Percentiles rank a stretch among this genome's conserved stretches.
These are phyloP conservation scores for Elymnias hypermnestra DNA, from an alignment of 1,140 invertebrate genomes.

Conservation along the genomic window DNA sequence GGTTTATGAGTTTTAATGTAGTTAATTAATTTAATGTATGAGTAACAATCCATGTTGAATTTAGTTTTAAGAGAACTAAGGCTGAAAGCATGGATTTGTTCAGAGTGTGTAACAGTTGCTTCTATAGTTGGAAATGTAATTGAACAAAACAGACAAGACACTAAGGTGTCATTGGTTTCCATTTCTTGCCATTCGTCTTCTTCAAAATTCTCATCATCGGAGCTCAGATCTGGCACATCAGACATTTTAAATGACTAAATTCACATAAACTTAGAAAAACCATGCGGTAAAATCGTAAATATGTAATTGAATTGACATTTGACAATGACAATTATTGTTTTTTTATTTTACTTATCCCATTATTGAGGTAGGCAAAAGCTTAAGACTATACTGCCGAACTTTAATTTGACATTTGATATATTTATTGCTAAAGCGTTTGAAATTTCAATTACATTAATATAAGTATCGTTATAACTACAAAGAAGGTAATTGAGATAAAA, in stretches of 20 bases:
- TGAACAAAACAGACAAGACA: constrained; percentile 78
- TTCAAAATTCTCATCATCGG: constrained; percentile 61
- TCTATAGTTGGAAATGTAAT: constrained; percentile 72
- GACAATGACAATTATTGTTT: constrained; percentile 4
- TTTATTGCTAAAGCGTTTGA: no score
- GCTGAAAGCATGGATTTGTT: constrained; percentile 82
- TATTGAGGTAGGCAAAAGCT: no score
- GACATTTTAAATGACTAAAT: constrained; percentile 52
- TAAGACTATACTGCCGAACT: no score
- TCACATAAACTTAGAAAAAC: constrained; percentile 24
- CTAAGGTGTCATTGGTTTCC: constrained; percentile 51
- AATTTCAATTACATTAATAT: no score
- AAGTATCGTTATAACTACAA: no score
- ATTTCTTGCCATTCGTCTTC: constrained; percentile 75
- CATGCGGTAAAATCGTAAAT: constrained; percentile 34
- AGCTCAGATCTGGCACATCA: constrained; percentile 69
- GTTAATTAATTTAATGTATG: constrained; percentile 92
- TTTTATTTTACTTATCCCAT: no score
- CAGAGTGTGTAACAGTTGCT: constrained; percentile 77
- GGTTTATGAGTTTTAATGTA: constrained; percentile 84
- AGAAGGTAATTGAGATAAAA: no score
- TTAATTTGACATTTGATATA: no score
- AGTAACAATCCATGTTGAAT: constrained; percentile 88
- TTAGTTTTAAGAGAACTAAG: constrained; percentile 81
- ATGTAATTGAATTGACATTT: constrained; percentile 17